These are phyloP conservation scores for Gymnothorax reevesii DNA, from an alignment of 2,797 vertebrate species.

Conservation along the genomic window DNA sequence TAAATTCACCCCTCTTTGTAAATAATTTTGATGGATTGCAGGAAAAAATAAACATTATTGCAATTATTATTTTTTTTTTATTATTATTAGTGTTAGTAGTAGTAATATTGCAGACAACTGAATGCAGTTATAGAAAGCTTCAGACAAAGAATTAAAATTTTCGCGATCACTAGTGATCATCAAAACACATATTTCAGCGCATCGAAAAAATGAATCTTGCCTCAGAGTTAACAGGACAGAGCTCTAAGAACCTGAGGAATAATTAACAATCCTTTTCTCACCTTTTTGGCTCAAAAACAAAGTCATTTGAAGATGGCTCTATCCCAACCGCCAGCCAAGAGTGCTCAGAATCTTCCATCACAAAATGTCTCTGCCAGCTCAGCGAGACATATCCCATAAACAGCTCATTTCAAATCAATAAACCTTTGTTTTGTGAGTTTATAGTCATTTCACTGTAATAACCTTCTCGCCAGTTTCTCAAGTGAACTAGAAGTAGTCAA, in stretches of 20 bases:
- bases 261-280: not conserved
- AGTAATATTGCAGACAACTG: not conserved
- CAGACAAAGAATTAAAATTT: too few relatives aligned
- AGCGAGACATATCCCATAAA: not conserved
- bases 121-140: too few relatives aligned
- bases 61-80: not conserved
- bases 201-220: too few relatives aligned
- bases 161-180: too few relatives aligned
- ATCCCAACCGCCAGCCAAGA: not conserved
- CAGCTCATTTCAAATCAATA: not conserved
- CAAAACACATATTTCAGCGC: too few relatives aligned
- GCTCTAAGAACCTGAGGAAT: not conserved
- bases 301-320: too few relatives aligned
- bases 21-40: not conserved
- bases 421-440: not conserved
- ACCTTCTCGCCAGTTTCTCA: not conserved
- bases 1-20: not conserved
- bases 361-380: not conserved
- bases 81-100: not conserved
- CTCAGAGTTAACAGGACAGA: not conserved
- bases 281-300: not conserved
- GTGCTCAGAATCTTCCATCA: not conserved
- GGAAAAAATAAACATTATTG: not conserved
- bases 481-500: not conserved
- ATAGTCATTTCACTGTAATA: not conserved